phyloP scores from a whole-genome alignment of 2,888 invertebrate genomes.

The Diadegma fenestrale region DNA sequence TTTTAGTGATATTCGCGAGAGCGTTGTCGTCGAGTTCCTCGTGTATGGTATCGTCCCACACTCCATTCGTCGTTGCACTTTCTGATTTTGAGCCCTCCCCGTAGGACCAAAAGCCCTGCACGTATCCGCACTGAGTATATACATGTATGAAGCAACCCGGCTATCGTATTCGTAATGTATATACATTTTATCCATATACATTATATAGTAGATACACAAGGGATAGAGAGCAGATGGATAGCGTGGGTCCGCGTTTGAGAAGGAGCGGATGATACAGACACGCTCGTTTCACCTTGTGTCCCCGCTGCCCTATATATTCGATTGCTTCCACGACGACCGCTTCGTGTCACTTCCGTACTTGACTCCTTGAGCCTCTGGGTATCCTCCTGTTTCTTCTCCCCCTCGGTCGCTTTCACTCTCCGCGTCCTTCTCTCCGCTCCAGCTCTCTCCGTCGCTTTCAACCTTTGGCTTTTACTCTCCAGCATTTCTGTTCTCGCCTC shows the following conservation, averaged over 20 bases:
- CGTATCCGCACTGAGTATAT: slow-evolving; percentile 33
- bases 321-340: slow-evolving; percentile 62
- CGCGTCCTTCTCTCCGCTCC: slow-evolving; percentile 1
- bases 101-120: slow-evolving; percentile 26
- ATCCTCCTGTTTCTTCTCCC: slow-evolving; percentile 5
- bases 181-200: slow-evolving; percentile 22
- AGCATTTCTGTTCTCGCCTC: slow-evolving; percentile 44
- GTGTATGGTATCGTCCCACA: slow-evolving; percentile 54
- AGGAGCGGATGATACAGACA: slow-evolving; percentile 57
- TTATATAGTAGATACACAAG: slow-evolving; percentile 25
- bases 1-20: slow-evolving; percentile 40
- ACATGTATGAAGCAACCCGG: slow-evolving; percentile 32
- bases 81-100: slow-evolving; percentile 38
- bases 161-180: slow-evolving; percentile 39
- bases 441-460: slow-evolving; percentile 19
- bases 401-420: slow-evolving; percentile 12
- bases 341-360: slow-evolving; percentile 62
- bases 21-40: slow-evolving; percentile 55
- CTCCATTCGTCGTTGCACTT: slow-evolving; percentile 57
- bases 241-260: slow-evolving; percentile 43
- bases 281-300: slow-evolving; percentile 37
- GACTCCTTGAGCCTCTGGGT: slow-evolving; percentile 57
- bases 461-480: slow-evolving; percentile 42
- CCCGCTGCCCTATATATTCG: slow-evolving; percentile 62
- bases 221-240: slow-evolving; percentile 22